These are phyloP conservation scores for Drosophila melanosoma DNA, from an alignment of 2,888 invertebrate species.

Conservation along the genomic window DNA sequence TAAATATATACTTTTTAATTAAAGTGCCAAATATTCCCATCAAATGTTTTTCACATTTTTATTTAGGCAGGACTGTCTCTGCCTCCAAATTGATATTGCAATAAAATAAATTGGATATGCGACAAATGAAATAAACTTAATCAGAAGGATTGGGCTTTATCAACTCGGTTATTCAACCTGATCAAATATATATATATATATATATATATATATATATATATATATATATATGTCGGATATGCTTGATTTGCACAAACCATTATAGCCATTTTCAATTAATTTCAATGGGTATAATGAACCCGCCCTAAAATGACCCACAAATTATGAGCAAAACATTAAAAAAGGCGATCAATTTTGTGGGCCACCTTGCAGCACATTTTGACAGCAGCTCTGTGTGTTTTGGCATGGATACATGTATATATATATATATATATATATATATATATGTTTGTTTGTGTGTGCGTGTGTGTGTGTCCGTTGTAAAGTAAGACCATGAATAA, in stretches of 20 bases:
- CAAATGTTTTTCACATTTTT: no score
- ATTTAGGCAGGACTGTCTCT: not conserved
- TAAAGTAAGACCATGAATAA: slow-evolving; percentile 64
- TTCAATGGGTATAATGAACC: slow-evolving; percentile 33
- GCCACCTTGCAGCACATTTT: slow-evolving; percentile 27
- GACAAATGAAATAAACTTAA: not conserved
- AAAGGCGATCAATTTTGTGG: slow-evolving; percentile 43
- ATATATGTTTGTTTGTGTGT: slow-evolving; percentile 1
- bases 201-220: no score
- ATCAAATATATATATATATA: not conserved
- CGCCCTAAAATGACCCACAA: slow-evolving; percentile 53
- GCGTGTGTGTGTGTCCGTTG: slow-evolving; percentile 15
- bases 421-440: not conserved
- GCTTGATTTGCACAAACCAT: not conserved
- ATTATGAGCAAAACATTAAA: slow-evolving; percentile 47
- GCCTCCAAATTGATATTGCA: not conserved
- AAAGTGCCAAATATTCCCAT: not conserved
- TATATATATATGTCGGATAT: not conserved
- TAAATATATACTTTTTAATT: not conserved
- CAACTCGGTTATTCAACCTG: not conserved
- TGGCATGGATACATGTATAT: not conserved
- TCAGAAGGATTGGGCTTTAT: no score
- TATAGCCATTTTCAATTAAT: not conserved
- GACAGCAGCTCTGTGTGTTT: slow-evolving; percentile 2
- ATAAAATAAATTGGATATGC: slow-evolving; percentile 7